Percentiles rank a stretch among this genome's conserved stretches.
Conservation (phyloP, 1,140 invertebrate species). For the Agrypnia vestita region DNA sequence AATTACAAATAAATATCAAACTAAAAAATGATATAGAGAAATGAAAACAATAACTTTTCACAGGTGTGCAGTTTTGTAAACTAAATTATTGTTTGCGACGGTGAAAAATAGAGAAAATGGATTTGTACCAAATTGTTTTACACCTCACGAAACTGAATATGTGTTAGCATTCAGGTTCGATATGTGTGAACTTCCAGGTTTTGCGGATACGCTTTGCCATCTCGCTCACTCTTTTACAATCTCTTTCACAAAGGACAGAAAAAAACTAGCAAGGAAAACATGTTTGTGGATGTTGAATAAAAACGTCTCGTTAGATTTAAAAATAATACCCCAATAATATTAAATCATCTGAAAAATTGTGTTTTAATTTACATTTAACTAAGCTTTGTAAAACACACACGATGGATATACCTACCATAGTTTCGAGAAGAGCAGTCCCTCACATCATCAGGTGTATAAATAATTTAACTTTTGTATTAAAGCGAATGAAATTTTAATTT, state of each 20-base stretch:
- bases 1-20: no score
- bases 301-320: not conserved
- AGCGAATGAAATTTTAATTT: no score
- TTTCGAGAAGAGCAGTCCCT: no score
- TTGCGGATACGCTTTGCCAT: constrained; percentile 18
- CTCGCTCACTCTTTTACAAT: not conserved
- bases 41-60: no score
- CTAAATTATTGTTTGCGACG: no score
- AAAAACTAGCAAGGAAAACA: not conserved
- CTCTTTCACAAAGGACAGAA: not conserved
- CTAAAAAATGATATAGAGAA: no score
- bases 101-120: not conserved
- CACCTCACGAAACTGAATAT: constrained; percentile 16
- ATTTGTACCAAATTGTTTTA: not conserved
- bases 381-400: no score
- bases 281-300: not conserved
- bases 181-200: constrained; percentile 24
- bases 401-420: no score
- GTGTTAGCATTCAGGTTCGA: constrained; percentile 1
- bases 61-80: no score
- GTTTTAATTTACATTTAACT: no score
- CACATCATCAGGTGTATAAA: no score
- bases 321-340: not conserved
- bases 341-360: not conserved
- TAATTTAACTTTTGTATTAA: no score